These are phyloP conservation scores for Globicephala melas DNA, from an alignment of 2,113 vertebrate genomes.

Conservation along the genomic window DNA sequence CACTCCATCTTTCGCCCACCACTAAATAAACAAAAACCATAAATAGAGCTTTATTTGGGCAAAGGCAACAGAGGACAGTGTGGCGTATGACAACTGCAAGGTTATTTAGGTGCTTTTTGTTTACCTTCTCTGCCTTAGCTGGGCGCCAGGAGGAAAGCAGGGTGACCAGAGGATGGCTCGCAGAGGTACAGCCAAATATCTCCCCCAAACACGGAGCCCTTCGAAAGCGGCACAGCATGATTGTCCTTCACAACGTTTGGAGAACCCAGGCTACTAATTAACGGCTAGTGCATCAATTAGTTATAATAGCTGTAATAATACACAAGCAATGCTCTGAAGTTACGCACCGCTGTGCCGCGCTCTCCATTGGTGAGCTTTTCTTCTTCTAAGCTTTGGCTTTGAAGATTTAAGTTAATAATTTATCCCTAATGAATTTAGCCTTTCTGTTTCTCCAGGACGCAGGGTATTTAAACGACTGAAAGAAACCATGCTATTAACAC, in stretches of 20 bases:
- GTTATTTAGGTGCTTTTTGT: neutral
- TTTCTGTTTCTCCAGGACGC: conserved; percentile 40
- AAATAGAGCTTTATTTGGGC: rapidly evolving
- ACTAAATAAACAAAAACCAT: neutral
- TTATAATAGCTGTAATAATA: conserved; percentile 50
- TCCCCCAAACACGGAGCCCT: neutral
- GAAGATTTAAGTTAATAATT: conserved; percentile 77
- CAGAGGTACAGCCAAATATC: neutral
- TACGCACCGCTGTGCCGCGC: neutral
- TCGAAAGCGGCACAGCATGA: conserved; percentile 41
- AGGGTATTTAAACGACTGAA: conserved; percentile 15
- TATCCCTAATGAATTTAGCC: conserved; percentile 61
- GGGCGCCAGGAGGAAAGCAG: neutral
- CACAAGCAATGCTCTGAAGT: conserved; percentile 41
- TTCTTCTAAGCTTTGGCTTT: conserved; percentile 43
- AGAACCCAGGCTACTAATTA: conserved; percentile 71
- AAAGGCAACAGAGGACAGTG: neutral
- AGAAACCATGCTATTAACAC: conserved; percentile 16
- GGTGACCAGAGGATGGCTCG: neutral
- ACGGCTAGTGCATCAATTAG: conserved; percentile 68
- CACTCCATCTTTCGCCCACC: neutral
- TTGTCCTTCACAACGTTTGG: conserved; percentile 64
- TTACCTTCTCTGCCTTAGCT: neutral
- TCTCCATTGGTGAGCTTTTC: neutral
- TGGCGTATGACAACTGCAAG: rapidly evolving